A percentile compares a stretch with the other conserved stretches of the same genome.
Evolutionary conservation across 2,797 vertebrate species (phyloP).

Genomic region (Sebastes steindachneri): DNA sequence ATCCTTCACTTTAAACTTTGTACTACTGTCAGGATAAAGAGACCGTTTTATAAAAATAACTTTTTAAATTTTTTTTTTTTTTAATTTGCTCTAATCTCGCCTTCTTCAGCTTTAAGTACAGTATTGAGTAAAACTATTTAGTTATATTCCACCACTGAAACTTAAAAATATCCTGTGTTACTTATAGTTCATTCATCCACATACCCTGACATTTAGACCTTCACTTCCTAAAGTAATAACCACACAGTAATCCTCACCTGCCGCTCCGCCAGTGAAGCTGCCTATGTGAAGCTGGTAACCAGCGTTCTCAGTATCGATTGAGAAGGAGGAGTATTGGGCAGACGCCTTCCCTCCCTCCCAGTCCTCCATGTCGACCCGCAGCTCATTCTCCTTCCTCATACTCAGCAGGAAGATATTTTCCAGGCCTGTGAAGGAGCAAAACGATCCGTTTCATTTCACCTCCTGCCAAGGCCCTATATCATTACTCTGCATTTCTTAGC

Average conservation of each 20-base stretch:
- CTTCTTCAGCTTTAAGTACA: too few relatives aligned
- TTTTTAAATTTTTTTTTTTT: too few relatives aligned
- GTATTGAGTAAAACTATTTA: neutral
- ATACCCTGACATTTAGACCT: neutral
- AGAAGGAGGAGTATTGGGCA: slow-evolving; percentile 53
- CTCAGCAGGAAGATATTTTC: slow-evolving; percentile 63
- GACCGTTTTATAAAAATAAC: too few relatives aligned
- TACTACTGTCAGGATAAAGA: too few relatives aligned
- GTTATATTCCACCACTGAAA: neutral
- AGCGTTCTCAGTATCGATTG: slow-evolving; percentile 8
- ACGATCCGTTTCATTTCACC: neutral
- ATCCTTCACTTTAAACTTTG: too few relatives aligned
- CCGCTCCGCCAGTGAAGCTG: slow-evolving; percentile 40
- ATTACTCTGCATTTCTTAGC: neutral
- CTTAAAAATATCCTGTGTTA: neutral
- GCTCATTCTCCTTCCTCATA: slow-evolving; percentile 50
- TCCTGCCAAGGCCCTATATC: too few relatives aligned
- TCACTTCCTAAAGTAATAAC: neutral
- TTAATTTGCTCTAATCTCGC: too few relatives aligned
- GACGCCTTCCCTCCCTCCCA: neutral
- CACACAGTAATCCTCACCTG: slow-evolving; percentile 42
- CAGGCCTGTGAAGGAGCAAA: slow-evolving; percentile 41
- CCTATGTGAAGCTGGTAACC: slow-evolving; percentile 63
- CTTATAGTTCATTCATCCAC: neutral
- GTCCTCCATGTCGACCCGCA: slow-evolving; percentile 66